Percentiles rank a stretch among this genome's conserved stretches.
Conservation (phyloP, 2,797 vertebrate genomes). For the Sebastiscus albofasciatus region DNA sequence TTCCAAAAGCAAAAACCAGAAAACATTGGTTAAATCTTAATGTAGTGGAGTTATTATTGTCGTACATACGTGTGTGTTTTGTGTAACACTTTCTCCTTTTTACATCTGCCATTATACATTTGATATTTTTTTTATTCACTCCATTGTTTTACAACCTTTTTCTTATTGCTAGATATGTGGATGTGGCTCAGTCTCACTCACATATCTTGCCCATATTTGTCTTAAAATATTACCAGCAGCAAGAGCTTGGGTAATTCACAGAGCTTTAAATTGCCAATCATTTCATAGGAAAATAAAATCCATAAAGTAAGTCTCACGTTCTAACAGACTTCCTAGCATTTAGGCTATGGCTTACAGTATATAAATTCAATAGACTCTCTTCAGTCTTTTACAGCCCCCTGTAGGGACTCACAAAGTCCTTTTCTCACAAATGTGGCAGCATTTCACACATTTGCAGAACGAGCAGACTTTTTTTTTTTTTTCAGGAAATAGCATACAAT, state of each 20-base stretch:
- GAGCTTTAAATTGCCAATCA: slow-evolving; percentile 32
- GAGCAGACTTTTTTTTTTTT: slow-evolving; percentile 2
- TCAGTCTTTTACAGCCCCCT: slow-evolving; percentile 48
- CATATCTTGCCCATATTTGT: not conserved
- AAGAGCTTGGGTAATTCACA: slow-evolving; percentile 13
- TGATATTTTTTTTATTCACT: not conserved
- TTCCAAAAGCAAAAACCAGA: not conserved
- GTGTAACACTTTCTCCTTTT: not conserved
- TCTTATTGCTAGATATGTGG: not conserved
- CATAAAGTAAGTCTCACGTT: slow-evolving; percentile 13
- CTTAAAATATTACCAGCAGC: not conserved
- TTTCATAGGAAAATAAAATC: slow-evolving; percentile 44
- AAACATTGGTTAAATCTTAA: not conserved
- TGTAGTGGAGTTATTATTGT: not conserved
- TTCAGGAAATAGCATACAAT: not conserved
- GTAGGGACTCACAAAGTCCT: slow-evolving; percentile 31
- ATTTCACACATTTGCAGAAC: slow-evolving; percentile 38
- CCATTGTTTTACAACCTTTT: not conserved
- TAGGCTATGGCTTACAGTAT: slow-evolving; percentile 14
- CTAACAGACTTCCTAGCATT: slow-evolving; percentile 30
- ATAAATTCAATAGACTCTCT: slow-evolving; percentile 36
- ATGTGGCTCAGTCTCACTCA: not conserved
- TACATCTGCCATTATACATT: not conserved
- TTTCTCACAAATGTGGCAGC: slow-evolving; percentile 26
- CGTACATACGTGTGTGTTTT: not conserved